Evolutionary conservation across 2,797 vertebrate species (phyloP).

Genomic region (Toxotes lorentzi): DNA sequence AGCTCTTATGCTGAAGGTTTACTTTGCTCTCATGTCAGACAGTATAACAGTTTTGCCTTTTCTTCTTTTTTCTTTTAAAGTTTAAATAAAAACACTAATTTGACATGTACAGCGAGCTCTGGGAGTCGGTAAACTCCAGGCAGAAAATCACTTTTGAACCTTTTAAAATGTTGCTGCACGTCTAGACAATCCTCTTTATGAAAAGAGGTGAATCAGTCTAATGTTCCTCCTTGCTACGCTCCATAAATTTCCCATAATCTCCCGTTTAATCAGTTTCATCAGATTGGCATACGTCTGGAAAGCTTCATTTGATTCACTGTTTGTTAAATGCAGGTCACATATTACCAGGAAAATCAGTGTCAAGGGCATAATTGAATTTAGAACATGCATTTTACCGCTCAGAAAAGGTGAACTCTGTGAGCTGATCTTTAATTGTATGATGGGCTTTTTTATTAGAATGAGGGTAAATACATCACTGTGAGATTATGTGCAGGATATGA

Average conservation of each 20-base stretch:
- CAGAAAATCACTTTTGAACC: background rate
- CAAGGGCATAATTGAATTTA: background rate
- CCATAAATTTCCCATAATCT: slow-evolving; percentile 24
- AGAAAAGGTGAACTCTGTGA: background rate
- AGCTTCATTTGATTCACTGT: slow-evolving; percentile 13
- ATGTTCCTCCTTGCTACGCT: background rate
- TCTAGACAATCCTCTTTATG: slow-evolving; percentile 15
- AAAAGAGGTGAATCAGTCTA: slow-evolving; percentile 28
- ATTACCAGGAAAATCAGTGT: slow-evolving; percentile 5
- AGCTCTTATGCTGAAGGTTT: background rate
- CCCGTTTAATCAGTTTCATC: slow-evolving; percentile 11
- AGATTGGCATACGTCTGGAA: background rate
- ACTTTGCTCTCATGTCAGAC: background rate
- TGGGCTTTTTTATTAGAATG: background rate
- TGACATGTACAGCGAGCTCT: background rate
- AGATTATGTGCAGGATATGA: slow-evolving; percentile 20
- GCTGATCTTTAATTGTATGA: background rate
- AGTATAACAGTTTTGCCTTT: background rate
- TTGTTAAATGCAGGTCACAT: slow-evolving; percentile 3
- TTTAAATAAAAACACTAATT: background rate
- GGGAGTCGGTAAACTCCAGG: background rate
- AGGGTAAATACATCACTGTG: slow-evolving; percentile 1
- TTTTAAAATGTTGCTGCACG: background rate
- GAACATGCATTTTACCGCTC: background rate
- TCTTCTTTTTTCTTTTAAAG: no score